phyloP scores from a whole-genome alignment of 2,113 vertebrate species.

The Chitala chitala region DNA sequence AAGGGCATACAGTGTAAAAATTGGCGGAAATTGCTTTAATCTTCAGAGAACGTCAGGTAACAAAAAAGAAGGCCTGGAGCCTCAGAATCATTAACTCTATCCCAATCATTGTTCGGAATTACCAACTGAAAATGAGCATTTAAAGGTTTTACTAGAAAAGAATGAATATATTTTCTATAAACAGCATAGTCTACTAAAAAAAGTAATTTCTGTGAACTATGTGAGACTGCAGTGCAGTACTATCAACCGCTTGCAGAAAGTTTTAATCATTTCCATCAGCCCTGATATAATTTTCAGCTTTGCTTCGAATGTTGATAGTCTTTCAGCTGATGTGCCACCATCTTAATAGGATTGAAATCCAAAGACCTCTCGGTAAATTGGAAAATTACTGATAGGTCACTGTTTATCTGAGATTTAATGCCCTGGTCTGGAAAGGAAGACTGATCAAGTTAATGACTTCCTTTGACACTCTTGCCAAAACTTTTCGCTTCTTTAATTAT shows the following conservation, averaged over 20 bases:
- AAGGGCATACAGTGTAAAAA: too few relatives aligned
- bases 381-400: slow-evolving; percentile 16
- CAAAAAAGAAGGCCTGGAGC: too few relatives aligned
- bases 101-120: too few relatives aligned
- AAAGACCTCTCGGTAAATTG: slow-evolving; percentile 12
- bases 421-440: not conserved
- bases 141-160: not conserved
- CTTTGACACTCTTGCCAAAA: not conserved
- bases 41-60: too few relatives aligned
- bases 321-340: not conserved
- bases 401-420: slow-evolving; percentile 17
- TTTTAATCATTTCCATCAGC: slow-evolving; percentile 2
- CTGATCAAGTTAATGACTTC: slow-evolving; percentile 13
- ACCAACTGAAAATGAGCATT: not conserved
- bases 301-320: not conserved
- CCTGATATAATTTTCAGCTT: slow-evolving; percentile 3
- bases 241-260: not conserved
- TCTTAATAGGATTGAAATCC: slow-evolving; percentile 9
- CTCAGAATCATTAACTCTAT: too few relatives aligned
- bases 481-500: not conserved
- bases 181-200: not conserved
- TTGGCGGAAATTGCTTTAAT: too few relatives aligned
- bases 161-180: slow-evolving; percentile 2
- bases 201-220: not conserved
- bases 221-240: not conserved